Conservation (phyloP, 2,888 invertebrate genomes). For the Ectropis crepuscularia region DNA sequence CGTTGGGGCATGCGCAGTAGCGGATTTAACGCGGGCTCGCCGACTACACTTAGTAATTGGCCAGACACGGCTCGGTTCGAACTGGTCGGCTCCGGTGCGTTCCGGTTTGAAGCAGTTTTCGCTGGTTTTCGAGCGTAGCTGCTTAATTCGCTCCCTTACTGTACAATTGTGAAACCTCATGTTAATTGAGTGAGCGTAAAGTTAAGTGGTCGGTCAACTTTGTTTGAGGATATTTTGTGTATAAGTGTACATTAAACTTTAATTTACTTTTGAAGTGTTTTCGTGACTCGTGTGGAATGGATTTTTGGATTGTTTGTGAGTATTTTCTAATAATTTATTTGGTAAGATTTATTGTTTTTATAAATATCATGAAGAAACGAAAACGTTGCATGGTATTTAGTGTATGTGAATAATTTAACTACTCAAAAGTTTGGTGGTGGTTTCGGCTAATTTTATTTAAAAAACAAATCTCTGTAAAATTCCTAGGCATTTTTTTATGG, state of each 20-base stretch:
- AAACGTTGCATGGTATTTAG: no score
- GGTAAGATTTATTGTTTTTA: not conserved
- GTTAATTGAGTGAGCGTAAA: slow-evolving; percentile 28
- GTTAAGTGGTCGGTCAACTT: slow-evolving; percentile 25
- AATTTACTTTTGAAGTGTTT: slow-evolving; percentile 29
- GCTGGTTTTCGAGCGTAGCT: slow-evolving; percentile 23
- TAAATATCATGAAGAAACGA: not conserved
- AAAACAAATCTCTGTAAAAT: no score
- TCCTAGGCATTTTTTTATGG: no score
- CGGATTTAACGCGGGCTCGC: slow-evolving; percentile 61
- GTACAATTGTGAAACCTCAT: slow-evolving; percentile 38
- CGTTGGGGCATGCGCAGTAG: slow-evolving; percentile 69
- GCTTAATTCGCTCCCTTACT: slow-evolving; percentile 23
- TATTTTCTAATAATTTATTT: slow-evolving; percentile 8
- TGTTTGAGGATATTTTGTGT: slow-evolving; percentile 20
- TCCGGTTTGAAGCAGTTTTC: slow-evolving; percentile 30
- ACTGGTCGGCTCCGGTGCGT: slow-evolving; percentile 46
- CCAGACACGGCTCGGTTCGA: slow-evolving; percentile 62
- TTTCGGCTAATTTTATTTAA: no score
- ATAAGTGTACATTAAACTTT: slow-evolving; percentile 22
- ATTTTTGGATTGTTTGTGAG: slow-evolving; percentile 27
- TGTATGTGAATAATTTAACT: no score
- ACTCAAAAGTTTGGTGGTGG: no score
- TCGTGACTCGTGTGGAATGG: slow-evolving; percentile 25
- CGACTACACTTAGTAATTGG: slow-evolving; percentile 76